phyloP scores from a whole-genome alignment of 2,113 vertebrate genomes.

The Heptranchias perlo region DNA sequence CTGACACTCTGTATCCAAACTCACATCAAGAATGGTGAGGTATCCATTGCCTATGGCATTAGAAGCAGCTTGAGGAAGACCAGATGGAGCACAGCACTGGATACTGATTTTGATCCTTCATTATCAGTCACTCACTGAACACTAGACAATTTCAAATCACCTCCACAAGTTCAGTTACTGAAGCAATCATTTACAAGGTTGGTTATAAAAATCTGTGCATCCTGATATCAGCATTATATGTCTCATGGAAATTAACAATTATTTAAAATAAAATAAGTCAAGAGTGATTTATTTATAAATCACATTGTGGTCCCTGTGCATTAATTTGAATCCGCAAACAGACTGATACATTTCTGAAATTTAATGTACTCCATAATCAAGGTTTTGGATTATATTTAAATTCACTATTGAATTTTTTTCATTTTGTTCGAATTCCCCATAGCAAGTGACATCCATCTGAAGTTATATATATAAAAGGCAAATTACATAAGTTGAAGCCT shows the following conservation, averaged over 20 bases:
- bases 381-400: background rate
- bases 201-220: background rate
- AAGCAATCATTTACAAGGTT: background rate
- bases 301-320: background rate
- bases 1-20: background rate
- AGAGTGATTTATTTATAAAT: background rate
- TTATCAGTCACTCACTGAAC: background rate
- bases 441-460: background rate
- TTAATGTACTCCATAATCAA: background rate
- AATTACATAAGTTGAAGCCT: background rate
- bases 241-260: background rate
- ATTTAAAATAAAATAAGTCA: background rate
- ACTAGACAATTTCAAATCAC: background rate
- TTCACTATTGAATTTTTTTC: background rate
- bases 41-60: background rate
- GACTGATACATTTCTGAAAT: background rate
- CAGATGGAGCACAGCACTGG: background rate
- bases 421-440: background rate
- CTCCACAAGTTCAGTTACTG: background rate
- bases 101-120: background rate
- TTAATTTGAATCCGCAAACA: background rate
- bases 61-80: background rate
- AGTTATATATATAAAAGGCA: background rate
- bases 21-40: background rate
- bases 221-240: too few species aligned